phyloP scores from a whole-genome alignment of 2,113 vertebrate species.

The Hydrolagus affinis region DNA sequence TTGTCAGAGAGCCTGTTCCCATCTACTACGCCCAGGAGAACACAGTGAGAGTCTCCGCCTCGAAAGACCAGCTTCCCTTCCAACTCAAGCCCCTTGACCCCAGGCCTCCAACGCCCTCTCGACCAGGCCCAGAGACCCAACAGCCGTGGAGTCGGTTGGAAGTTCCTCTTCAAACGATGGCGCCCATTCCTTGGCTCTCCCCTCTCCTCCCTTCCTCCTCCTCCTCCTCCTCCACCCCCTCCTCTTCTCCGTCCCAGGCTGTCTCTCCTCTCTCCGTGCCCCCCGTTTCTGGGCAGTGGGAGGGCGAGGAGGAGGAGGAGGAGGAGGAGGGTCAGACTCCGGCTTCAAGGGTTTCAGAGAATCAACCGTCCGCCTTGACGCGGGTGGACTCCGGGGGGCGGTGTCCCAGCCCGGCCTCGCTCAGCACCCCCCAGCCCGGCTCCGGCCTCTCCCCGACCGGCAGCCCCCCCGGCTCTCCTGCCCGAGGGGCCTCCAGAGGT shows the following conservation, averaged over 20 bases:
- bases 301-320: too few relatives aligned
- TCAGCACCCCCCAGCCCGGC: too few relatives aligned
- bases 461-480: background rate
- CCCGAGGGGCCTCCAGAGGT: background rate
- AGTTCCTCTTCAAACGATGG: too few relatives aligned
- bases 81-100: background rate
- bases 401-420: background rate
- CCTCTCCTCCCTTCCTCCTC: background rate
- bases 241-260: background rate
- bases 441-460: background rate
- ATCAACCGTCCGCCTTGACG: too few relatives aligned
- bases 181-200: background rate
- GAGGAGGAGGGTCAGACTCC: too few relatives aligned
- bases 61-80: constrained; percentile 30
- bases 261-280: background rate
- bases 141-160: too few relatives aligned
- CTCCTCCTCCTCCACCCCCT: background rate
- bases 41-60: constrained; percentile 47
- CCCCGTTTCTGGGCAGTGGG: too few relatives aligned
- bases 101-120: too few relatives aligned
- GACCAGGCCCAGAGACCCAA: accelerated
- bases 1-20: constrained; percentile 54
- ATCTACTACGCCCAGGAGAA: constrained; percentile 51
- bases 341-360: too few relatives aligned
- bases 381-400: accelerated